Percentiles rank a stretch among this genome's conserved stretches.
These are phyloP conservation scores for Protobothrops mucrosquamatus DNA, from an alignment of 2,113 vertebrate genomes.

Conservation along the genomic window DNA sequence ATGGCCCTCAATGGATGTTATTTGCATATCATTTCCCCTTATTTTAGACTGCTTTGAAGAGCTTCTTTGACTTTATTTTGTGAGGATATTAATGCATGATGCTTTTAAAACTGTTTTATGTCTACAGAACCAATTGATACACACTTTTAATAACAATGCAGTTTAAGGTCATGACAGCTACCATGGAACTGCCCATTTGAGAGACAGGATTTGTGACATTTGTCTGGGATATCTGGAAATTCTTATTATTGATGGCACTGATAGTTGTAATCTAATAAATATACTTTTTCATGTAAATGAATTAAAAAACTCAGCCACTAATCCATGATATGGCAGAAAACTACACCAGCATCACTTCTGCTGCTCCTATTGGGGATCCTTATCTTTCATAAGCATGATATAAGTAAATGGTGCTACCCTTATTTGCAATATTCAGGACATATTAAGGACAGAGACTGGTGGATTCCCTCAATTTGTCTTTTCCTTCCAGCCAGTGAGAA, in stretches of 20 bases:
- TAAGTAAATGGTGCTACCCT: background rate
- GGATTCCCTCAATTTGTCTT: background rate
- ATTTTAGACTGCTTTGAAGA: background rate
- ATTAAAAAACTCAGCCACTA: background rate
- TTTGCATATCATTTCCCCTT: background rate
- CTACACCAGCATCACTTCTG: background rate
- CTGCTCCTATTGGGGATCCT: background rate
- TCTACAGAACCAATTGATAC: background rate
- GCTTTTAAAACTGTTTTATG: background rate
- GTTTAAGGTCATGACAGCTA: background rate
- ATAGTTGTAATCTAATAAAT: background rate
- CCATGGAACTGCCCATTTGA: background rate
- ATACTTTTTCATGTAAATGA: background rate
- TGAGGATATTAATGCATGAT: background rate
- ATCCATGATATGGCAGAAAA: background rate
- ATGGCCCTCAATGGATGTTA: background rate
- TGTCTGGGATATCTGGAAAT: background rate
- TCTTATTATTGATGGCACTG: background rate
- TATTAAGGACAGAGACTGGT: background rate
- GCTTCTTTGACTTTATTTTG: background rate
- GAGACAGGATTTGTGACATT: background rate
- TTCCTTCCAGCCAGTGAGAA: background rate
- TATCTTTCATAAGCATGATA: background rate
- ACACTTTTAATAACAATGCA: background rate
- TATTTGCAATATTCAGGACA: background rate